Evolutionary conservation across 1,140 invertebrate genomes (phyloP), one percentile per base, ranked within the genome.

Genomic region (Tetramorium alpestre): DNA sequence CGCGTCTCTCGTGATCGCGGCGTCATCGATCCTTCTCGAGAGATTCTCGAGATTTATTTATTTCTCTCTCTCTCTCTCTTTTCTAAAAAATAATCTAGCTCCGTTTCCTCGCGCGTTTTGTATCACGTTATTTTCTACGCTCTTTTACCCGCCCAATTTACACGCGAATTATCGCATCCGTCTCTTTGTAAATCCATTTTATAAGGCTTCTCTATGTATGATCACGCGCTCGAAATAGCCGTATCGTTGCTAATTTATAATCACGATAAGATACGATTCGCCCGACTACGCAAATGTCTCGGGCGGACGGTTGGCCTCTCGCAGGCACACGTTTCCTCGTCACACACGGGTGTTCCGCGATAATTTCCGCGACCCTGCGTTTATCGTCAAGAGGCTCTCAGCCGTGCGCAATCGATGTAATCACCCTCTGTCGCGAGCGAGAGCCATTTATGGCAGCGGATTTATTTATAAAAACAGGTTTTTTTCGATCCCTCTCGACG

Each of bases 91-190:
- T 8, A 44, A 22, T 3, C 5, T 28, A 69, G 13, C 38, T 72
- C 58, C 18, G 60, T 64, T 73, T 38, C 41, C 22, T 84, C n/a
- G 49, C 82, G 67, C 56, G 51, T 73, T 13, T 16, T 28, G 25
- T 73, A 88, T 64, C 28, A 87, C 51, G 25, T 69, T 86, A 47
- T 89, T 82, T 81, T 58, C 47, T 70, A 76, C 22, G 58, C 67
- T 51, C 86, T 81, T 80, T 88, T 86, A 62, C 73, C 38, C 33
- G 70, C 3, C 41, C 77, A 51, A 28, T 77, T 81, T 86, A 86
- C n/a, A 81, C 13, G 18, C 28, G 47, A 81, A 54, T 54, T 25
- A 28, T 41, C 33, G 38, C 67, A 33, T 0, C 0, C 16, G 11
- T 25, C 10, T 44, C 10, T 69, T 64, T 78, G 64, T 81, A 81